Evolutionary conservation across 1,140 invertebrate genomes (phyloP).

Genomic region (Aphelinus certus): DNA sequence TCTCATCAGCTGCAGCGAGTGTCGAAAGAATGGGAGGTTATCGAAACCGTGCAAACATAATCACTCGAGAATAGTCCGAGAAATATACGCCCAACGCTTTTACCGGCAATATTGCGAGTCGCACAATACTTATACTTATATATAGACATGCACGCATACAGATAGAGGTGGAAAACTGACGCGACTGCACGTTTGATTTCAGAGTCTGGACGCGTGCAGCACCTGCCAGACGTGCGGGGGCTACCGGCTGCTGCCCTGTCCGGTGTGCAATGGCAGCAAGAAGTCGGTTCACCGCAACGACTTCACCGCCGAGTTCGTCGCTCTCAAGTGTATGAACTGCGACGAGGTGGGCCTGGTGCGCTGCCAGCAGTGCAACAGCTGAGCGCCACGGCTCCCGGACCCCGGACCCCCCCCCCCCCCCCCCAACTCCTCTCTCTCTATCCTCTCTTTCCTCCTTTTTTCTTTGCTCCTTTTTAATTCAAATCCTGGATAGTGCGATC

Average conservation of each 20-base stretch:
- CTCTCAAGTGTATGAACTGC: slow-evolving; percentile 96
- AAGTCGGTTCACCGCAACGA: slow-evolving; percentile 93
- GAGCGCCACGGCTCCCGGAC: background rate
- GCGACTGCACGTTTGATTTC: slow-evolving; percentile 52
- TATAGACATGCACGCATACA: too few relatives aligned
- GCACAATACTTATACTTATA: too few relatives aligned
- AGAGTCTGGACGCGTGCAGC: slow-evolving; percentile 80
- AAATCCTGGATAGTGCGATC: slow-evolving; percentile 3
- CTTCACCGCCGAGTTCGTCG: slow-evolving; percentile 92
- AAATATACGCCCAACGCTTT: too few relatives aligned
- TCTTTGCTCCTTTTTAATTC: background rate
- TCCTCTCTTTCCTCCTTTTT: background rate
- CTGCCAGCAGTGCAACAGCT: slow-evolving; percentile 78
- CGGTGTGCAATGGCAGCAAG: slow-evolving; percentile 92
- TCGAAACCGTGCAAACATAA: too few relatives aligned
- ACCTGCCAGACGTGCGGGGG: slow-evolving; percentile 91
- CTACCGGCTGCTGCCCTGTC: slow-evolving; percentile 87
- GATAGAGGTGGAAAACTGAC: too few relatives aligned
- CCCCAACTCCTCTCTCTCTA: background rate
- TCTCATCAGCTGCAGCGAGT: too few relatives aligned
- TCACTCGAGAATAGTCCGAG: too few relatives aligned
- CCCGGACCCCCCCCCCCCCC: background rate
- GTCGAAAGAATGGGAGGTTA: too few relatives aligned
- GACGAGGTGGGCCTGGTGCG: slow-evolving; percentile 91
- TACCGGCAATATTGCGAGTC: too few relatives aligned